phyloP scores from a whole-genome alignment of 2,113 vertebrate genomes.

The Seriola quinqueradiata region DNA sequence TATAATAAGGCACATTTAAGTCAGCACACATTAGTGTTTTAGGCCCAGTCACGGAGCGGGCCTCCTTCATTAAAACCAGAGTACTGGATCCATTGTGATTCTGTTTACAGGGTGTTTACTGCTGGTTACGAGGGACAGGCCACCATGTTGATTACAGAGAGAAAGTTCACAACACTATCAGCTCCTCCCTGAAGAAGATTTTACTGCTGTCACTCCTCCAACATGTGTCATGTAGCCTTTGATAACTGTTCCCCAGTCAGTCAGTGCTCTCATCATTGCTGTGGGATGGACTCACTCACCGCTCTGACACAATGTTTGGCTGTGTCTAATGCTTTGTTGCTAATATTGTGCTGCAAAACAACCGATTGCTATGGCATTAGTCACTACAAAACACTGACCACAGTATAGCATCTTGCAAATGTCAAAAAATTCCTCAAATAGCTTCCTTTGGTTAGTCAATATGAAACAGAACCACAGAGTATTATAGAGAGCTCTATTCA shows the following conservation, averaged over 20 bases:
- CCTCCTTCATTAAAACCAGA: too few relatives aligned
- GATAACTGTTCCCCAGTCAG: not conserved
- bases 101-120: slow-evolving; percentile 41
- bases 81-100: not conserved
- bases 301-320: slow-evolving; percentile 23
- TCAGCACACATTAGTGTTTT: too few relatives aligned
- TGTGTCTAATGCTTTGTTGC: slow-evolving; percentile 12
- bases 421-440: slow-evolving; percentile 36
- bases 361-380: slow-evolving; percentile 27
- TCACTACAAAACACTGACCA: slow-evolving; percentile 33
- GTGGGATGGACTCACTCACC: slow-evolving; percentile 1
- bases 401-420: slow-evolving; percentile 21
- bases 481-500: not conserved
- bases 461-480: slow-evolving; percentile 8
- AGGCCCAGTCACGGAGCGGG: too few relatives aligned
- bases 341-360: slow-evolving; percentile 27
- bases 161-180: slow-evolving; percentile 13
- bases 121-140: slow-evolving; percentile 1
- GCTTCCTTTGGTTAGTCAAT: slow-evolving; percentile 6
- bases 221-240: slow-evolving; percentile 15
- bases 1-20: too few relatives aligned
- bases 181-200: not conserved
- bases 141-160: slow-evolving; percentile 1
- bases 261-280: not conserved
- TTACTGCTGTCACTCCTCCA: not conserved